These are phyloP conservation scores for Sander lucioperca DNA, from an alignment of 2,113 vertebrate species.

Conservation along the genomic window DNA sequence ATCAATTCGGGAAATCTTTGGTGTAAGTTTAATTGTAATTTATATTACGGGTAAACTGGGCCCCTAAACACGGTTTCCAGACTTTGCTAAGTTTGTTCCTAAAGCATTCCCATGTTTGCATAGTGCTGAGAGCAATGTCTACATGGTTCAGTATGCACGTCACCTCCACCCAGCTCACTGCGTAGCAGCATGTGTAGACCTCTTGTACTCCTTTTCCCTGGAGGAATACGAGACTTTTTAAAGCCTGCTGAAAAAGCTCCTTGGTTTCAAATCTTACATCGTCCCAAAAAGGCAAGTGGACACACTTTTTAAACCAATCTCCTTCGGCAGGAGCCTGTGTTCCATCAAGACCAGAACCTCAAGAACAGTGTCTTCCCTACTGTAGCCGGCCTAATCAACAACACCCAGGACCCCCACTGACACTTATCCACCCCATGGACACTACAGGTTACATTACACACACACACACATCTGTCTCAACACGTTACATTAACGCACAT, in stretches of 20 bases:
- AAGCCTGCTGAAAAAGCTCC: too few relatives aligned
- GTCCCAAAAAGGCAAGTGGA: too few relatives aligned
- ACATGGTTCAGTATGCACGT: constrained; percentile 25
- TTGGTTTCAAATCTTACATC: too few relatives aligned
- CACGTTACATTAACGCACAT: background rate
- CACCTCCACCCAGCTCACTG: constrained; percentile 22
- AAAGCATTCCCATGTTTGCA: background rate
- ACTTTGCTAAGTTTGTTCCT: background rate
- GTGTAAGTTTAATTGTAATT: background rate
- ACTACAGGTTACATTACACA: background rate
- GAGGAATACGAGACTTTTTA: background rate
- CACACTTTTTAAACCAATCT: too few relatives aligned
- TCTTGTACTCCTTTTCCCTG: constrained; percentile 9
- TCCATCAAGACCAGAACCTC: too few relatives aligned
- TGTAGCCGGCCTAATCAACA: background rate
- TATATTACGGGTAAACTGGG: background rate
- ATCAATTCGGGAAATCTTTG: too few relatives aligned
- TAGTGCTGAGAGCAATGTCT: background rate
- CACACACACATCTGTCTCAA: background rate
- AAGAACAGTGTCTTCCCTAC: too few relatives aligned
- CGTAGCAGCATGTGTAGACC: constrained; percentile 22
- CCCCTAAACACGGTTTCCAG: background rate
- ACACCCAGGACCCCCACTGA: background rate
- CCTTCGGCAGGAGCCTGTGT: too few relatives aligned
- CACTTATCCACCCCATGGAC: background rate